Evolutionary conservation across 2,888 invertebrate species (phyloP).

Genomic region (Chorisops tibialis): DNA sequence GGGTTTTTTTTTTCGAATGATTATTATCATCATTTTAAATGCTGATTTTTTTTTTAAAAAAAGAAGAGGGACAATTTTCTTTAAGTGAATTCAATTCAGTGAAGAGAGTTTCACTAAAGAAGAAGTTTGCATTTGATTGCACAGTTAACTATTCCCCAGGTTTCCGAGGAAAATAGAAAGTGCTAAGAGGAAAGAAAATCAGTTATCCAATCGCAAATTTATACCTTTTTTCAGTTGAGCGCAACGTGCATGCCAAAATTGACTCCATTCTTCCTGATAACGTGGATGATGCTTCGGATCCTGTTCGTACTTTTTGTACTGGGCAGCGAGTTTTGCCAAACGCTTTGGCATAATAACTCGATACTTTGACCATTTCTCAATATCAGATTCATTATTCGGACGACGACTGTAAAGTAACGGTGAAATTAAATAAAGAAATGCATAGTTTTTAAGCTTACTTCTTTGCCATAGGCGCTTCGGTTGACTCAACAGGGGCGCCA

Average conservation of each 20-base stretch:
- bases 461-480: neutral
- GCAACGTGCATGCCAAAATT: slow-evolving; percentile 15
- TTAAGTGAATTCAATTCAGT: too few relatives aligned
- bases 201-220: neutral
- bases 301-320: slow-evolving; percentile 22
- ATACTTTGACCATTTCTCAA: slow-evolving; percentile 23
- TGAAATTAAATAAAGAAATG: neutral
- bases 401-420: neutral
- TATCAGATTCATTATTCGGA: neutral
- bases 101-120: neutral
- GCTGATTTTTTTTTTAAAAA: slow-evolving; percentile 1
- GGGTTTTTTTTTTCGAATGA: slow-evolving; percentile 4
- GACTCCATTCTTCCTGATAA: slow-evolving; percentile 21
- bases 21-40: neutral
- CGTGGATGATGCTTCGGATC: slow-evolving; percentile 18
- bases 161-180: neutral
- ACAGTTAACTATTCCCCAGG: too few relatives aligned
- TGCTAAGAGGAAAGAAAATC: neutral
- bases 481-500: neutral
- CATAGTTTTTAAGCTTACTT: neutral
- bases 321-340: slow-evolving; percentile 25
- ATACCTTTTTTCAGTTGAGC: slow-evolving; percentile 22
- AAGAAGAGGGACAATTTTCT: neutral
- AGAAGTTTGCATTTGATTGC: neutral
- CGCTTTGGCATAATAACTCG: slow-evolving; percentile 9